Percentiles rank a stretch among this genome's conserved stretches.
Evolutionary conservation across 1,140 invertebrate genomes (phyloP).

Genomic region (Diploscapter pachys): DNA sequence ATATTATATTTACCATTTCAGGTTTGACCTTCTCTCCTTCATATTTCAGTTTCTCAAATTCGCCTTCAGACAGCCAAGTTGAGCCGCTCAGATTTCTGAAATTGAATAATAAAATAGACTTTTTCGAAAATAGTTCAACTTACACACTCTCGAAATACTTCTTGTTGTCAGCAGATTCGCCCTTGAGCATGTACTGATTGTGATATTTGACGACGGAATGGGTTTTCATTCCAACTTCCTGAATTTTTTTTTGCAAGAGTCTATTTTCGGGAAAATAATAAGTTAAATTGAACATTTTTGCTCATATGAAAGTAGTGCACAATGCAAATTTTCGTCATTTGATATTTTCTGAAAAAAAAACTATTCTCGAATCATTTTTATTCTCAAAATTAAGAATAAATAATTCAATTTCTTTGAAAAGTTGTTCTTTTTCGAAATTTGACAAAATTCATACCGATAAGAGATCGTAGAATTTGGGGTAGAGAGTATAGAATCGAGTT

Average conservation of each 20-base stretch:
- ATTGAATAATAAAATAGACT: background rate
- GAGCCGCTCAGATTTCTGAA: slow-evolving; percentile 33
- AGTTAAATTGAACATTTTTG: no score
- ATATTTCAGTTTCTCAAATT: slow-evolving; percentile 37
- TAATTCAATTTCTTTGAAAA: no score
- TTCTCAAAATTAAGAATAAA: no score
- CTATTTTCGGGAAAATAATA: no score
- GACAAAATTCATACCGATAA: slow-evolving; percentile 38
- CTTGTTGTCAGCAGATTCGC: background rate
- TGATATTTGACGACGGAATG: slow-evolving; percentile 38
- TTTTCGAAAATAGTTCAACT: slow-evolving; percentile 11
- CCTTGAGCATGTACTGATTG: slow-evolving; percentile 22
- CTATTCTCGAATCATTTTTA: no score
- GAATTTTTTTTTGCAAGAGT: background rate
- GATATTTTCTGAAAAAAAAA: no score
- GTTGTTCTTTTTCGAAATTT: no score
- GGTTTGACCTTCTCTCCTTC: slow-evolving; percentile 37
- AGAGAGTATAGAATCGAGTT: slow-evolving; percentile 50
- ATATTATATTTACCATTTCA: slow-evolving; percentile 40
- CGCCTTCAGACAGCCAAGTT: slow-evolving; percentile 40
- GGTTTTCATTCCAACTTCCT: slow-evolving; percentile 40
- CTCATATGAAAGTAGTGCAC: background rate
- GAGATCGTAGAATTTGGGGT: slow-evolving; percentile 50
- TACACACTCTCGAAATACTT: background rate
- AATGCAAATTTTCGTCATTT: background rate